Evolutionary conservation across 1,140 invertebrate species (phyloP).

Genomic region (Apis cerana): DNA sequence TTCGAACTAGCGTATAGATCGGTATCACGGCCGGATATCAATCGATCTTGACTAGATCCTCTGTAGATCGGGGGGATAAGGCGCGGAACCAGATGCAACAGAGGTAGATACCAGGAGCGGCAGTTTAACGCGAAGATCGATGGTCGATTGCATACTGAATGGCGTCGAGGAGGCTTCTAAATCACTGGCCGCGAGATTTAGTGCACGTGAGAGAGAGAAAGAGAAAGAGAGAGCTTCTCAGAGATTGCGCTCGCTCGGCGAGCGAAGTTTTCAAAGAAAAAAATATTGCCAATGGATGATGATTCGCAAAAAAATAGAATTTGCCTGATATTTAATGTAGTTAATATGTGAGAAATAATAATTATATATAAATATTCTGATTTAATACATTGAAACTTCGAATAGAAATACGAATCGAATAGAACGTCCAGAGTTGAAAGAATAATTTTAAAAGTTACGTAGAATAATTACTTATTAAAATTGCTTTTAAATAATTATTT

Average conservation of each 20-base stretch:
- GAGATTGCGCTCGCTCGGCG: neutral
- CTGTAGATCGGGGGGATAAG: slow-evolving; percentile 57
- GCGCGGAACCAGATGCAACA: slow-evolving; percentile 50
- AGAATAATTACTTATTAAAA: too few species aligned
- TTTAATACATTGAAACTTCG: too few species aligned
- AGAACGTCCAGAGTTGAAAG: too few species aligned
- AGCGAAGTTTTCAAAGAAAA: neutral
- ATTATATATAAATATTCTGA: too few species aligned
- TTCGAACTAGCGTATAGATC: slow-evolving; percentile 50
- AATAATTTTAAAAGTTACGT: too few species aligned
- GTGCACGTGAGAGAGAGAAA: slow-evolving; percentile 26
- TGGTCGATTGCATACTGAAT: slow-evolving; percentile 70
- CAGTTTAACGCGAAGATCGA: slow-evolving; percentile 67
- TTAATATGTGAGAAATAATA: too few species aligned
- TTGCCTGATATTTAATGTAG: slow-evolving; percentile 1
- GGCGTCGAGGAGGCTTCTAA: slow-evolving; percentile 68
- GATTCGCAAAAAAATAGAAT: neutral
- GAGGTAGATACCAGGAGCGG: slow-evolving; percentile 47
- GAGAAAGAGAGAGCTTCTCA: neutral
- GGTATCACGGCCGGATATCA: slow-evolving; percentile 57
- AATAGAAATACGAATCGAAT: too few species aligned
- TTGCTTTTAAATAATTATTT: too few species aligned
- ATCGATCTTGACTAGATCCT: slow-evolving; percentile 62
- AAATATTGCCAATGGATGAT: neutral
- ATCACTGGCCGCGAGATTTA: slow-evolving; percentile 71